phyloP scores from a whole-genome alignment of 2,888 invertebrate genomes.

The Oscheius sp. region DNA sequence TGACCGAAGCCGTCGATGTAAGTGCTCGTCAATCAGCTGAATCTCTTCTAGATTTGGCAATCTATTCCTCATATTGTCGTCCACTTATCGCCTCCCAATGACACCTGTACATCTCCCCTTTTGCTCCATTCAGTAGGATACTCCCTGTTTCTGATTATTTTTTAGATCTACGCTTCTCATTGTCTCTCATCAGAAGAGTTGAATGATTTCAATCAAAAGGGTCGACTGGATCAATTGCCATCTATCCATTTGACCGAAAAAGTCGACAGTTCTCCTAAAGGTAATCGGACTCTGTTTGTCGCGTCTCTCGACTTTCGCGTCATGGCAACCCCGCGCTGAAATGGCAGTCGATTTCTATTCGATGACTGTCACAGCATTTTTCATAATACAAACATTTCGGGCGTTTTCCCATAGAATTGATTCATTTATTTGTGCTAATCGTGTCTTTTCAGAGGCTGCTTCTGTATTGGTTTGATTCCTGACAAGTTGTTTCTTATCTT shows the following conservation, averaged over 20 bases:
- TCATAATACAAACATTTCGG: too few relatives aligned
- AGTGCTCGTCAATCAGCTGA: not conserved
- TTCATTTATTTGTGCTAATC: too few relatives aligned
- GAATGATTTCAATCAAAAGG: not conserved
- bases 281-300: slow-evolving; percentile 4
- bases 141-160: not conserved
- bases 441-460: too few relatives aligned
- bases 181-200: slow-evolving; percentile 10
- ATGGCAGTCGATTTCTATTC: not conserved
- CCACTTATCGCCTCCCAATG: slow-evolving; percentile 3
- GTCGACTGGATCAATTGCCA: too few relatives aligned
- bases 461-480: too few relatives aligned
- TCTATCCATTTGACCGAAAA: not conserved
- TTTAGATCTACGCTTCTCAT: slow-evolving; percentile 18
- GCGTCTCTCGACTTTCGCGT: not conserved
- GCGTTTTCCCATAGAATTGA: too few relatives aligned
- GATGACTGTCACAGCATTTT: not conserved
- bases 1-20: slow-evolving; percentile 3
- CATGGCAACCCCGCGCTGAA: not conserved
- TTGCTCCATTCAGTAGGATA: slow-evolving; percentile 13
- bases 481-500: slow-evolving; percentile 1
- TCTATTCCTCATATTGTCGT: slow-evolving; percentile 7
- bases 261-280: not conserved
- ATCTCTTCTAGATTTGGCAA: slow-evolving; percentile 17
- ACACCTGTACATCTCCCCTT: not conserved